Evolutionary conservation across 1,140 invertebrate species (phyloP).

Genomic region (Mamestra configurata): DNA sequence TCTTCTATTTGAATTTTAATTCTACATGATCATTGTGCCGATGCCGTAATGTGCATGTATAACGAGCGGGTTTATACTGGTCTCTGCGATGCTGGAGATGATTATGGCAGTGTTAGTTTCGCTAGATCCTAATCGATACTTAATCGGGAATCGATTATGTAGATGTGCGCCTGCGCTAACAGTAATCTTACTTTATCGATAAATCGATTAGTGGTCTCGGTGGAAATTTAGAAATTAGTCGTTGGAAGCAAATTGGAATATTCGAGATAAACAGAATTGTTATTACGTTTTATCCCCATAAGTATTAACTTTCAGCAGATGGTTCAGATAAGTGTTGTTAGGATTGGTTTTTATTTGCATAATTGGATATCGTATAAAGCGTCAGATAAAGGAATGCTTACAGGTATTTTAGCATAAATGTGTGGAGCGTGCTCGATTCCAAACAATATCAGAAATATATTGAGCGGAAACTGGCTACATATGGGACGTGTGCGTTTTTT

Average conservation of each 20-base stretch:
- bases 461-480: conserved; percentile 44
- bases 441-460: conserved; percentile 46
- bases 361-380: conserved; percentile 20
- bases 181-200: conserved; percentile 39
- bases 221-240: conserved; percentile 38
- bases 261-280: conserved; percentile 30
- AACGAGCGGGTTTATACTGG: conserved; percentile 34
- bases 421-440: background rate
- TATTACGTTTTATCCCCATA: background rate
- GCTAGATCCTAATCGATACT: conserved; percentile 46
- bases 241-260: conserved; percentile 13
- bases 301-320: conserved; percentile 29
- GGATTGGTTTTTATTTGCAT: conserved; percentile 13
- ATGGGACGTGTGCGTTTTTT: conserved; percentile 33
- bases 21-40: conserved; percentile 57
- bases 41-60: conserved; percentile 38
- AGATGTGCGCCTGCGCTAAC: conserved; percentile 34
- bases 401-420: conserved; percentile 28
- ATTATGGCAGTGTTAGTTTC: conserved; percentile 47
- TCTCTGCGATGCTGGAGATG: background rate
- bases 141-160: conserved; percentile 49
- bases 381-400: conserved; percentile 10
- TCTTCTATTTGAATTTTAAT: conserved; percentile 76
- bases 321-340: conserved; percentile 28
- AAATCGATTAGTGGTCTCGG: conserved; percentile 27